These are phyloP conservation scores for Elgaria multicarinata DNA, from an alignment of 2,113 vertebrate species.

Conservation along the genomic window DNA sequence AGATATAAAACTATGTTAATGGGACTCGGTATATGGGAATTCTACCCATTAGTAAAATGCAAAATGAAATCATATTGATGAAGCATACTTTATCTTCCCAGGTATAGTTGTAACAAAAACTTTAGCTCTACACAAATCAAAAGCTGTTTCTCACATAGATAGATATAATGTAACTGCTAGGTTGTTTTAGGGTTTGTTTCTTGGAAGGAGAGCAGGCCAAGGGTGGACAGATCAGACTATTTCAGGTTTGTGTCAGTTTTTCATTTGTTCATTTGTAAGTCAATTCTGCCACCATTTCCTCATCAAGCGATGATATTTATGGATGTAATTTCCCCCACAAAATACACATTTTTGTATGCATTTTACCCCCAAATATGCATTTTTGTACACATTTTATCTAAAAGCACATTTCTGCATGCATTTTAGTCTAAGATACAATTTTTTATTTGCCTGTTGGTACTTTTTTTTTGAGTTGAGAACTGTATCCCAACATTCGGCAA, in stretches of 20 bases:
- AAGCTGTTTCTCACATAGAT: fast-evolving
- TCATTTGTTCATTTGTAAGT: not conserved
- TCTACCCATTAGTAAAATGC: not conserved
- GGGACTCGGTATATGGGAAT: not conserved
- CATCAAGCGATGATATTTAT: not conserved
- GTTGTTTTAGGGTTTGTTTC: not conserved
- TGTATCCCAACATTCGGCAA: not conserved
- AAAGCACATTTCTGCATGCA: not conserved
- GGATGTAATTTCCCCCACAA: no score
- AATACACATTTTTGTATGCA: not conserved
- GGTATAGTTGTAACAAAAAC: not conserved
- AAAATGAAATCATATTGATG: not conserved
- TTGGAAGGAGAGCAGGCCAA: not conserved
- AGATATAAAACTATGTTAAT: not conserved
- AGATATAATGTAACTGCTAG: fast-evolving
- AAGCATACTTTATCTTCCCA: fast-evolving
- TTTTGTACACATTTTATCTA: not conserved
- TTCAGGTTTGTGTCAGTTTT: not conserved
- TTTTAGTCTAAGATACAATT: not conserved
- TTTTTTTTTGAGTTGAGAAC: not conserved
- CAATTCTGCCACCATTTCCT: not conserved
- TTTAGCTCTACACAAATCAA: fast-evolving
- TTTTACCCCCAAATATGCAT: not conserved
- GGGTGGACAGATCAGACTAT: not conserved
- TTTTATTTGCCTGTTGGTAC: not conserved